These are phyloP conservation scores for Scolopax bukidnonensis DNA, from an alignment of 2,797 vertebrate species.

Conservation along the genomic window DNA sequence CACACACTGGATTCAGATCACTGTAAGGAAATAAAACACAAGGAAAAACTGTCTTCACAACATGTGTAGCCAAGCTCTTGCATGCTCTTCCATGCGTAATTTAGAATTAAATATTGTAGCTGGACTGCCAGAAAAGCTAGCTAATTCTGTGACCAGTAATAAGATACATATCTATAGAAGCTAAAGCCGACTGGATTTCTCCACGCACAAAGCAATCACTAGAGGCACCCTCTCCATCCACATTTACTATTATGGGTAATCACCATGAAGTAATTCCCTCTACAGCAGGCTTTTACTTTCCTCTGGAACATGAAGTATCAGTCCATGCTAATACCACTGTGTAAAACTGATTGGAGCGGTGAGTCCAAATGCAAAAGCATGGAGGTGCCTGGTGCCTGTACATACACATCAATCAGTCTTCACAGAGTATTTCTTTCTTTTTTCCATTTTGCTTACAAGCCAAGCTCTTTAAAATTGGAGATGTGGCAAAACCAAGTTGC, in stretches of 20 bases:
- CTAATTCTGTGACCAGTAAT: neutral
- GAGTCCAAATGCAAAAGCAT: neutral
- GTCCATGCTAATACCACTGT: neutral
- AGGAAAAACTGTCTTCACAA: neutral
- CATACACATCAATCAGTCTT: rapidly evolving
- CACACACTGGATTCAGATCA: neutral
- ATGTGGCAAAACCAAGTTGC: neutral
- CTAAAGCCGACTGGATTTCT: neutral
- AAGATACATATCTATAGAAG: neutral
- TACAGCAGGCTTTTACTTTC: neutral
- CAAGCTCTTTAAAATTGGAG: neutral
- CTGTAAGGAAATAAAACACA: neutral
- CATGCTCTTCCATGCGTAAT: neutral
- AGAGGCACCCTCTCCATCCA: neutral
- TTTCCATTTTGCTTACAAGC: neutral
- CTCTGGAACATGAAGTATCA: neutral
- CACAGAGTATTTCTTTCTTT: neutral
- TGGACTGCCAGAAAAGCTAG: neutral
- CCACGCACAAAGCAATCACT: rapidly evolving
- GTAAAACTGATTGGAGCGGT: neutral
- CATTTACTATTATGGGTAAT: neutral
- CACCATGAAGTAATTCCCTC: neutral
- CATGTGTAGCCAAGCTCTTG: neutral
- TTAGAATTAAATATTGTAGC: neutral
- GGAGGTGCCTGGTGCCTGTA: neutral